phyloP scores from a whole-genome alignment of 2,888 invertebrate species.

The Lissocephala sabroskyi region DNA sequence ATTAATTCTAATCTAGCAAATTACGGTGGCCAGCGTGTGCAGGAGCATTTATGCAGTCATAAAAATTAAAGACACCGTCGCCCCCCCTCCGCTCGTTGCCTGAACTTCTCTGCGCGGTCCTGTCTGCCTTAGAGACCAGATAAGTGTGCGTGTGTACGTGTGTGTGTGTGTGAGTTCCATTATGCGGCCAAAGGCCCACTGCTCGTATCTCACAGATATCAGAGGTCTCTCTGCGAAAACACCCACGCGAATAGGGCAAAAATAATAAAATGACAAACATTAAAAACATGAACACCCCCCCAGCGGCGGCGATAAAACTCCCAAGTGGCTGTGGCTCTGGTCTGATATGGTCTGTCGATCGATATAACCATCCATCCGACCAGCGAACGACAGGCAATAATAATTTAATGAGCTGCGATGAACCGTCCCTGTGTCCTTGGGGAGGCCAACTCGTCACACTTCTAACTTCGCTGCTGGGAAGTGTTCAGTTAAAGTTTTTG shows the following conservation, averaged over 20 bases:
- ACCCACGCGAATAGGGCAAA: too few species aligned
- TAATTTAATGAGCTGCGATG: too few species aligned
- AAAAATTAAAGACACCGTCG: constrained; percentile 59
- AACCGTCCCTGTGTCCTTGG: too few species aligned
- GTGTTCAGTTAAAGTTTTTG: too few species aligned
- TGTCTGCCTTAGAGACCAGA: neutral
- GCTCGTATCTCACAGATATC: constrained; percentile 3
- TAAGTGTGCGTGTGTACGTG: constrained; percentile 30
- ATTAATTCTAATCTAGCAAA: constrained; percentile 67
- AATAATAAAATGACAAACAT: constrained; percentile 55
- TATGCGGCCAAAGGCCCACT: constrained; percentile 19
- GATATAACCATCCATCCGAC: too few species aligned
- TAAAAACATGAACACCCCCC: constrained; percentile 59
- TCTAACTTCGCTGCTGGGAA: too few species aligned
- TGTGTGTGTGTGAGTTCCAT: constrained; percentile 14
- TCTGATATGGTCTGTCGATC: too few species aligned
- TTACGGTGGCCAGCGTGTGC: constrained; percentile 37
- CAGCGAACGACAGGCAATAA: too few species aligned
- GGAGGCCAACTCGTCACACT: too few species aligned
- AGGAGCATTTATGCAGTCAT: constrained; percentile 58
- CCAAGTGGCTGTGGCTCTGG: too few species aligned
- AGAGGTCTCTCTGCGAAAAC: constrained; percentile 6
- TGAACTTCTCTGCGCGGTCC: neutral
- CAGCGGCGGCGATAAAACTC: too few species aligned
- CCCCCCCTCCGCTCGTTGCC: neutral